Evolutionary conservation across 2,797 vertebrate genomes (phyloP), one percentile per base, ranked within the genome.

Genomic region (Argyrosomus regius): DNA sequence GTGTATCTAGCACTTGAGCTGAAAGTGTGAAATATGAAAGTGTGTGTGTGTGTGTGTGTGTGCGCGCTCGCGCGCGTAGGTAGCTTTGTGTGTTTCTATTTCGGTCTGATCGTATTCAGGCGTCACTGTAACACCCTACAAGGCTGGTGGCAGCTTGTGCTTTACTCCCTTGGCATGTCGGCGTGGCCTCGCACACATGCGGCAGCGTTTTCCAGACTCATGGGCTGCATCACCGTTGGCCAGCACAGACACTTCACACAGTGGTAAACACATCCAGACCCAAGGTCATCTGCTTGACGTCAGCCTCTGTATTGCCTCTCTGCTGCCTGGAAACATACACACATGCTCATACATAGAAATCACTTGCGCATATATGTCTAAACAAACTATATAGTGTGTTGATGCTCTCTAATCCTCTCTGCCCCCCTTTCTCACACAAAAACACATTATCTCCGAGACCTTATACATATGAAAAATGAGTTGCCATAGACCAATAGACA

Each of bases 231-330:
- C 76, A 71, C 72, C 8, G 31, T 66, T 54, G 81, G 58, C 64
- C 84, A 76, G 78, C 70, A 50, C 71, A 90, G 79, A 89, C 83
- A 78, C 90, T 90, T 91, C 82, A 89, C 89, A 83, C 79, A 81
- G 80, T 68, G 65, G 91, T 90, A 93, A 93, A 94, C 92, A 92
- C 83, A 83, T 73, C 77, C 62, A 86, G 86, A 87, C 78, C 68
- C 87, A 88, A 90, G 92, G 92, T 88, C 86, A 81, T 71, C 68
- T 9, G 78, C 80, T 89, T 94, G 92, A 94, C 91, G 89, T 93
- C 93, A 94, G 80, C 86, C 78, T 71, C 63, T 26, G 78, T 86
- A 89, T 84, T 58, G 64, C 80, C 87, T 86, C 87, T 75, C 80
- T 3, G 84, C 87, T 93, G 88, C 93, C 84, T 90, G 72, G 89